These are phyloP conservation scores for Phrynocephalus forsythii DNA, from an alignment of 2,797 vertebrate genomes.

Conservation along the genomic window DNA sequence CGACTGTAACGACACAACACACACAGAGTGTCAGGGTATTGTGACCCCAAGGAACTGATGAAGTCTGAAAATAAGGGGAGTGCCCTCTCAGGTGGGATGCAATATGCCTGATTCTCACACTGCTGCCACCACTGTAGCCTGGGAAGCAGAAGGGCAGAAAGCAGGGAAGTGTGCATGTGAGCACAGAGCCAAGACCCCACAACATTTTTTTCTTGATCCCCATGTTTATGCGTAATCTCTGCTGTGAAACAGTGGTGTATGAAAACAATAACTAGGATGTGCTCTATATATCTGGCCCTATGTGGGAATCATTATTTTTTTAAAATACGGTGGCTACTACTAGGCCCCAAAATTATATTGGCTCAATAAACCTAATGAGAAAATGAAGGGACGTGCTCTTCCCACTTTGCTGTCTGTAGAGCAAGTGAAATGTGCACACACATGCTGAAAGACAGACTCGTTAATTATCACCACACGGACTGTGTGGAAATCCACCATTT, in stretches of 20 bases:
- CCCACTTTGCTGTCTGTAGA: background rate
- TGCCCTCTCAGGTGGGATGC: too few species aligned
- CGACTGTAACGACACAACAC: too few species aligned
- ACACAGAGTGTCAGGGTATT: background rate
- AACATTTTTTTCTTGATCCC: background rate
- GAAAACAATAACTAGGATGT: background rate
- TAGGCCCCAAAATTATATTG: too few species aligned
- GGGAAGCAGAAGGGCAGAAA: slow-evolving; percentile 27
- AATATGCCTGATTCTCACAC: too few species aligned
- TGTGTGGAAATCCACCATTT: background rate
- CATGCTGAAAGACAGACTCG: background rate
- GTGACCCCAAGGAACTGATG: background rate
- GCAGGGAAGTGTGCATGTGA: background rate
- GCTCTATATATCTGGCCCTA: background rate
- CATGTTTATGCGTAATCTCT: background rate
- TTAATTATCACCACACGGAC: background rate
- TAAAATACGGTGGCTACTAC: background rate
- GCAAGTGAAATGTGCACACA: too few species aligned
- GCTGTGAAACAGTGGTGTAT: background rate
- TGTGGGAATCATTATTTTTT: slow-evolving; percentile 22
- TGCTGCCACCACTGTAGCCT: background rate
- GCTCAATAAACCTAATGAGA: too few species aligned
- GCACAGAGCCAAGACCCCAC: background rate
- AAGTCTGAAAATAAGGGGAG: background rate
- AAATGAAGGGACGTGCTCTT: background rate